Percentiles rank a stretch among this genome's conserved stretches.
Conservation (phyloP, 2,113 vertebrate genomes). For the Epinephelus lanceolatus region DNA sequence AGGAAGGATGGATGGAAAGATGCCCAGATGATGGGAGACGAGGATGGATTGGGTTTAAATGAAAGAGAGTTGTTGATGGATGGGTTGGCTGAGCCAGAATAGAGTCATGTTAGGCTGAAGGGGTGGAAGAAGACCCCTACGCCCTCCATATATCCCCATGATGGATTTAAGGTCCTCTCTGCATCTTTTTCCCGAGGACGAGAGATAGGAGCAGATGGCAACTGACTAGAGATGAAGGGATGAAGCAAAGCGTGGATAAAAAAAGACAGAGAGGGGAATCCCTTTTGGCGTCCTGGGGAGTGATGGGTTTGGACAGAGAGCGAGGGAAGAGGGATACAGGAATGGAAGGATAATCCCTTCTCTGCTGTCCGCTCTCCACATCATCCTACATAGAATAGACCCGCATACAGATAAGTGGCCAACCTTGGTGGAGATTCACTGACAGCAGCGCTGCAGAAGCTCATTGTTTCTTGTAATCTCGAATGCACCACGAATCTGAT, state of each 20-base stretch:
- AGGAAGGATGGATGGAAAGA: conserved; percentile 57
- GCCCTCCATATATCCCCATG: conserved; percentile 13
- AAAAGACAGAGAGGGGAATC: conserved; percentile 33
- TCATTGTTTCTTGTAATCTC: conserved; percentile 14
- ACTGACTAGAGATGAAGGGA: conserved; percentile 39
- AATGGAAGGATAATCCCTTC: conserved; percentile 38
- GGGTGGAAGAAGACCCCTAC: conserved; percentile 15
- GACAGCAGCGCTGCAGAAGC: background rate
- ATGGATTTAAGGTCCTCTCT: conserved; percentile 48
- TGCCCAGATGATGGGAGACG: conserved; percentile 39
- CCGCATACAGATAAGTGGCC: conserved; percentile 25
- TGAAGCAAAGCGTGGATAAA: conserved; percentile 27
- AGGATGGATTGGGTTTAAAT: conserved; percentile 47
- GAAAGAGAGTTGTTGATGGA: conserved; percentile 36
- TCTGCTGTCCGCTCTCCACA: conserved; percentile 3
- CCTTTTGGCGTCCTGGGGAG: conserved; percentile 32
- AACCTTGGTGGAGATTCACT: background rate
- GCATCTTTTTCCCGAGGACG: conserved; percentile 30
- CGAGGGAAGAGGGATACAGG: conserved; percentile 12
- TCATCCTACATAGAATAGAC: conserved; percentile 26
- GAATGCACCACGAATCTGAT: background rate
- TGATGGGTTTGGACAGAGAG: conserved; percentile 28
- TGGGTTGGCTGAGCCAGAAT: conserved; percentile 32
- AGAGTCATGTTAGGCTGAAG: conserved; percentile 34
- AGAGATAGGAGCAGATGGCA: conserved; percentile 30